These are phyloP conservation scores for Ciconia stormi DNA, from an alignment of 2,113 vertebrate species.

Conservation along the genomic window DNA sequence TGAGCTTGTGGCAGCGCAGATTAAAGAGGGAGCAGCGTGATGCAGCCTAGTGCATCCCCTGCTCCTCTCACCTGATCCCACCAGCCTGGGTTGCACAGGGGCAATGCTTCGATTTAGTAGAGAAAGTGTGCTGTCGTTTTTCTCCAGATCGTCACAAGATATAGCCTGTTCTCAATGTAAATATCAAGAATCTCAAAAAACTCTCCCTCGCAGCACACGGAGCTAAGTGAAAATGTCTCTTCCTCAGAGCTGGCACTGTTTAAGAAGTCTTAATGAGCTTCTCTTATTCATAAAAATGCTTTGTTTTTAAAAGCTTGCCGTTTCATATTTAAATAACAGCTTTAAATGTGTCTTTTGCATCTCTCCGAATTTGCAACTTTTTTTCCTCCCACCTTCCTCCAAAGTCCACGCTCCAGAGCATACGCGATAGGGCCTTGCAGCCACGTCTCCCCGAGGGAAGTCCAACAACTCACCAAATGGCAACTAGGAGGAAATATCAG, in stretches of 20 bases:
- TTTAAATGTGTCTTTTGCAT: constrained; percentile 5
- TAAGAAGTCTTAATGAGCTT: not conserved
- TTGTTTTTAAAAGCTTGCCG: constrained; percentile 7
- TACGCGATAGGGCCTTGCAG: not conserved
- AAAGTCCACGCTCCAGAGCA: not conserved
- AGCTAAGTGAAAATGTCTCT: constrained; percentile 2
- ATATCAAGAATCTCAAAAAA: not conserved
- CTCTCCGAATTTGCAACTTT: not conserved
- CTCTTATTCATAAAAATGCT: constrained; percentile 18
- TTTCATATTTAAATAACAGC: not conserved
- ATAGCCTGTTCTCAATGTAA: not conserved
- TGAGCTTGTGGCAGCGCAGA: not conserved
- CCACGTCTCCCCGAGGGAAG: not conserved
- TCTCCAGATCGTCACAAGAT: not conserved
- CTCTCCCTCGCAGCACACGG: not conserved
- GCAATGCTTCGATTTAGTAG: not conserved
- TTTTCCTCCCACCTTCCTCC: not conserved
- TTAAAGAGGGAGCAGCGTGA: not conserved
- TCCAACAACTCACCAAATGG: not conserved
- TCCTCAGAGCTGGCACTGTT: not conserved
- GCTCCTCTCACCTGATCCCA: not conserved
- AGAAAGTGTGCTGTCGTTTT: not conserved
- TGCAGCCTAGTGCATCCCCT: not conserved
- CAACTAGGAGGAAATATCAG: not conserved
- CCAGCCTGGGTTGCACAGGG: not conserved